Percentiles rank a stretch among this genome's conserved stretches.
phyloP scores from a whole-genome alignment of 2,888 invertebrate species.

The Lasioglossum villosulum region DNA sequence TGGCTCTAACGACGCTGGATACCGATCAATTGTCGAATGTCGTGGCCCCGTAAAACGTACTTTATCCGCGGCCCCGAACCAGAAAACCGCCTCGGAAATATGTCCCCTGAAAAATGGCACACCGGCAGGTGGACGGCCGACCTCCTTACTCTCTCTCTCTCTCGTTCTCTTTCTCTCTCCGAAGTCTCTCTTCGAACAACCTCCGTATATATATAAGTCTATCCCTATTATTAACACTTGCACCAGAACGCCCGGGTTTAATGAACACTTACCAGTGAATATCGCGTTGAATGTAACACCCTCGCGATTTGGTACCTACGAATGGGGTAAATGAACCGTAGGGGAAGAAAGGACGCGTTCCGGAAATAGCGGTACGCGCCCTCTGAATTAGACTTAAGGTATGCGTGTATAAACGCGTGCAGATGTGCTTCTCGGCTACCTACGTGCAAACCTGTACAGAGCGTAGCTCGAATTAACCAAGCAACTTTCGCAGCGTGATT shows the following conservation, averaged over 20 bases:
- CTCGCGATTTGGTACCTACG: slow-evolving; percentile 62
- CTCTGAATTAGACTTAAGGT: slow-evolving; percentile 71
- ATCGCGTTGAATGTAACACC: slow-evolving; percentile 64
- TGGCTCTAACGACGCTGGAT: slow-evolving; percentile 26
- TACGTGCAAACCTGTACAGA: neutral
- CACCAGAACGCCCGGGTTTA: slow-evolving; percentile 58
- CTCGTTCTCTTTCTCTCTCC: neutral
- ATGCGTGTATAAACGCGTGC: slow-evolving; percentile 54
- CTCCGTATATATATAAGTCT: slow-evolving; percentile 44
- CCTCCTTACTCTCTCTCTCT: slow-evolving; percentile 11
- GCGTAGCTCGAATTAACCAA: neutral
- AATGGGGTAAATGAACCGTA: slow-evolving; percentile 68
- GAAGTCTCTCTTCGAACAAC: neutral
- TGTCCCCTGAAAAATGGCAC: slow-evolving; percentile 31
- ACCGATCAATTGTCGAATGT: slow-evolving; percentile 30
- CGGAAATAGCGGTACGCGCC: slow-evolving; percentile 66
- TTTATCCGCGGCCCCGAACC: neutral
- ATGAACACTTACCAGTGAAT: slow-evolving; percentile 72
- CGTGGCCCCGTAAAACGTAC: slow-evolving; percentile 9
- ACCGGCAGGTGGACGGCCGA: slow-evolving; percentile 20
- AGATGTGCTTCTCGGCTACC: slow-evolving; percentile 16
- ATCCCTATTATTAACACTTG: slow-evolving; percentile 54
- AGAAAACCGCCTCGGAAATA: neutral
- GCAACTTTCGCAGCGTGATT: neutral
- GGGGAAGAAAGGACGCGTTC: slow-evolving; percentile 70